phyloP scores from a whole-genome alignment of 2,888 invertebrate species.

The Cephus pygmeus region DNA sequence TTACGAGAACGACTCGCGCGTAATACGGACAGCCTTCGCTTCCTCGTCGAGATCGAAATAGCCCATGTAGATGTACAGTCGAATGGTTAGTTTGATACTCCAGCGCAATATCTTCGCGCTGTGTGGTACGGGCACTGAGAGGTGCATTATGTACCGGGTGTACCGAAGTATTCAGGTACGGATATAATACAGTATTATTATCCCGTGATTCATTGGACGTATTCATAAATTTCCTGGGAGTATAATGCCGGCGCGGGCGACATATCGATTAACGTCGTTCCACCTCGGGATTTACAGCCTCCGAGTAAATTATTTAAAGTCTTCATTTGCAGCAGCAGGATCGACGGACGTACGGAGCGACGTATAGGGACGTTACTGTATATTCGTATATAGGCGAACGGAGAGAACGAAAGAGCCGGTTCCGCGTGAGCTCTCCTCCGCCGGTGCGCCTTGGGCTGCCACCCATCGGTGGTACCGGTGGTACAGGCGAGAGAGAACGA shows the following conservation, averaged over 20 bases:
- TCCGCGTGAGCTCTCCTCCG: not conserved
- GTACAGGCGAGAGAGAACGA: constrained; percentile 10
- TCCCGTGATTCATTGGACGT: constrained; percentile 58
- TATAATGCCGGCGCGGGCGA: constrained; percentile 41
- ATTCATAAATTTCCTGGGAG: constrained; percentile 56
- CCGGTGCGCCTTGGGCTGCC: not conserved
- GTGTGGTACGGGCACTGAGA: not conserved
- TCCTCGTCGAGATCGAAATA: not conserved
- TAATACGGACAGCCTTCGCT: not conserved
- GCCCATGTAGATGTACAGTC: not conserved
- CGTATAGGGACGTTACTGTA: constrained; percentile 5
- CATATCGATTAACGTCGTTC: constrained; percentile 62
- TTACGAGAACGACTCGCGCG: not conserved
- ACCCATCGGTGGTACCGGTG: not conserved
- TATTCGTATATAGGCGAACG: not conserved
- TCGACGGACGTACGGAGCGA: constrained; percentile 10
- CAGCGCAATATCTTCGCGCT: not conserved
- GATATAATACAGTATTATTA: constrained; percentile 48
- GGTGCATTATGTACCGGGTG: not conserved
- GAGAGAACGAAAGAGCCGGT: constrained; percentile 9
- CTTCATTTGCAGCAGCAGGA: constrained; percentile 57
- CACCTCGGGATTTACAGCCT: constrained; percentile 52
- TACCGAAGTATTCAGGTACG: not conserved
- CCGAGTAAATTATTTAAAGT: constrained; percentile 64
- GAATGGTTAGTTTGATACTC: not conserved